phyloP scores from a whole-genome alignment of 2,888 invertebrate species.

The Cinara cedri region DNA sequence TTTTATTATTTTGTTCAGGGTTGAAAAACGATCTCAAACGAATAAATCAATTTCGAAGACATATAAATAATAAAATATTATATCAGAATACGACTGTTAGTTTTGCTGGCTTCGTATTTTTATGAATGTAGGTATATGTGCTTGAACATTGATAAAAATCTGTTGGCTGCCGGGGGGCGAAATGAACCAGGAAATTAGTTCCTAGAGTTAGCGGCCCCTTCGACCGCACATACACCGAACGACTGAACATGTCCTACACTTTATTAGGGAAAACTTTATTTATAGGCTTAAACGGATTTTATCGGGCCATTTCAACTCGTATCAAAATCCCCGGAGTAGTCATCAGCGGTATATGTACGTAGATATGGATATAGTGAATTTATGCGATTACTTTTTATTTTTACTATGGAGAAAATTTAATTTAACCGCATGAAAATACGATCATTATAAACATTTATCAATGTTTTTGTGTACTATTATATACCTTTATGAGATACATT shows the following conservation, averaged over 20 bases:
- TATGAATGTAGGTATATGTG: not conserved
- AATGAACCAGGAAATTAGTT: constrained; percentile 53
- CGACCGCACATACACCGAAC: not conserved
- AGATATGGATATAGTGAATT: not conserved
- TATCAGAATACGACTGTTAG: not conserved
- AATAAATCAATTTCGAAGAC: constrained; percentile 20
- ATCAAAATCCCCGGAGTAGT: not conserved
- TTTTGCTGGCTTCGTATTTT: not conserved
- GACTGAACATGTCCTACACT: constrained; percentile 11
- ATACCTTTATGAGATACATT: not conserved
- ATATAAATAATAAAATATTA: constrained; percentile 29
- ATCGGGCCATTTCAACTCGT: constrained; percentile 21
- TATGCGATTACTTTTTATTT: not conserved
- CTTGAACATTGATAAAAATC: constrained; percentile 52
- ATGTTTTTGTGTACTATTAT: too few species aligned
- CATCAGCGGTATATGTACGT: not conserved
- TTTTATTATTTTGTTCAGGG: too few species aligned
- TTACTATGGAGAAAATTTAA: too few species aligned
- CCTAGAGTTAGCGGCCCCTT: constrained; percentile 23
- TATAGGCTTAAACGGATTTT: constrained; percentile 43
- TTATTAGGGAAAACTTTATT: constrained; percentile 44
- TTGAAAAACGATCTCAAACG: constrained; percentile 1
- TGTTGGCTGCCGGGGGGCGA: not conserved
- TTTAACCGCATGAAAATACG: too few species aligned
- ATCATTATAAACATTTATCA: too few species aligned